Evolutionary conservation across 2,888 invertebrate species (phyloP), one percentile per base, ranked within the genome.

Genomic region (Apeira syringaria): DNA sequence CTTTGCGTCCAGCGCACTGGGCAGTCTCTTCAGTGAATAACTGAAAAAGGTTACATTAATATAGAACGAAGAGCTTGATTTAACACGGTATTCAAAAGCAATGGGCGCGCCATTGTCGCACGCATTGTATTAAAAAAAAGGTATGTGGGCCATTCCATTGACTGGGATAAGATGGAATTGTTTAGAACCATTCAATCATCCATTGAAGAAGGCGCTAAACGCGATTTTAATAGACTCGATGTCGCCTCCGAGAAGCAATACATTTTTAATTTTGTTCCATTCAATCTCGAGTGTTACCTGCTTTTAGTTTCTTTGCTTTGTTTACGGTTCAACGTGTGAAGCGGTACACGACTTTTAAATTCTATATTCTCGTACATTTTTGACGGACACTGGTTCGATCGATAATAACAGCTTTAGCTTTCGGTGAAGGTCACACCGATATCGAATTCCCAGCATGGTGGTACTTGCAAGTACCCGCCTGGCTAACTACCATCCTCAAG

Each of bases 121-220:
- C 44, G 54, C 47, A 77, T 86, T 83, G 83, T 87, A 46, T 70
- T 74, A 56, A 79, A 50, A 80, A 83, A 86, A 85, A 85, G 80
- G 77, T 81, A 86, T 85, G 77, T 83, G 80, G 80, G 77, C 79
- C 76, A 76, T 40, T 60, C 82, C 80, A 84, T 89, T 87, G 83
- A 87, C 74, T 73, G 70, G 63, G 50, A 46, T 50, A 69, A 75
- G 75, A 76, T 78, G 73, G 78, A 74, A 87, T 87, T 86, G 87
- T 87, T 84, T 87, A 80, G 74, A 74, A 65, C 72, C 84, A 59
- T 81, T 89, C 87, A 83, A 86, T 88, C 87, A 85, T 83, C 74
- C 80, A 87, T 87, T 86, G 81, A 85, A 67, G 69, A 62, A 72
- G 82, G 85, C 83, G 86, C 86, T 82, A 84, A 87, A 87, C 70